These are phyloP conservation scores for Thaleichthys pacificus DNA, from an alignment of 2,797 vertebrate genomes.

Conservation along the genomic window DNA sequence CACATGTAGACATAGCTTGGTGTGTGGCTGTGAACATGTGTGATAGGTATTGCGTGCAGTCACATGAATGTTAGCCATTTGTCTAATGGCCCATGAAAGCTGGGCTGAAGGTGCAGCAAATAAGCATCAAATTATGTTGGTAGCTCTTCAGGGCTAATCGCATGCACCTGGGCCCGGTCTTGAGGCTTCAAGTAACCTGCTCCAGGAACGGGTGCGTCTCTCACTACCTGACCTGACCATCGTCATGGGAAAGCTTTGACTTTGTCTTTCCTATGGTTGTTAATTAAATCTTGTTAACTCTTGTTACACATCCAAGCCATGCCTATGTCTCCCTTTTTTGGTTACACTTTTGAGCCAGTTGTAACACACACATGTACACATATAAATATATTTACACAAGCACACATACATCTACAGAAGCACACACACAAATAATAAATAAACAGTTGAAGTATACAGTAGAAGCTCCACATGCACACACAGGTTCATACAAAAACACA, in stretches of 20 bases:
- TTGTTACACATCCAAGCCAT: too few relatives aligned
- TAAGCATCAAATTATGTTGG: neutral
- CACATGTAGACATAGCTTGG: neutral
- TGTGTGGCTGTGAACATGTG: neutral
- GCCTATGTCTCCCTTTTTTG: too few relatives aligned
- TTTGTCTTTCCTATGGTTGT: too few relatives aligned
- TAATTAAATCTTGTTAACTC: too few relatives aligned
- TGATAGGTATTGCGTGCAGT: neutral
- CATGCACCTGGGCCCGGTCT: too few relatives aligned
- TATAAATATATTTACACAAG: neutral
- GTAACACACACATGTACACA: slow-evolving; percentile 10
- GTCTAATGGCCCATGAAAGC: neutral
- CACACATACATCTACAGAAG: neutral
- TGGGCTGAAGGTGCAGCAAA: neutral
- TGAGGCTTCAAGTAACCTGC: too few relatives aligned
- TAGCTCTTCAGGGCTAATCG: too few relatives aligned
- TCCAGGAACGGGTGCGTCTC: too few relatives aligned
- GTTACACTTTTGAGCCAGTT: neutral
- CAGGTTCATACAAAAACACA: neutral
- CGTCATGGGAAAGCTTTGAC: too few relatives aligned
- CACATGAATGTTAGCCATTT: neutral
- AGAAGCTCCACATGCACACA: too few relatives aligned
- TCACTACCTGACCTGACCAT: too few relatives aligned
- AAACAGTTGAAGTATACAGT: too few relatives aligned
- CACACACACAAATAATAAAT: slow-evolving; percentile 5